Base-by-base conservation (phyloP, 2,113 vertebrate species). In the Bambusicola thoracicus region DNA sequence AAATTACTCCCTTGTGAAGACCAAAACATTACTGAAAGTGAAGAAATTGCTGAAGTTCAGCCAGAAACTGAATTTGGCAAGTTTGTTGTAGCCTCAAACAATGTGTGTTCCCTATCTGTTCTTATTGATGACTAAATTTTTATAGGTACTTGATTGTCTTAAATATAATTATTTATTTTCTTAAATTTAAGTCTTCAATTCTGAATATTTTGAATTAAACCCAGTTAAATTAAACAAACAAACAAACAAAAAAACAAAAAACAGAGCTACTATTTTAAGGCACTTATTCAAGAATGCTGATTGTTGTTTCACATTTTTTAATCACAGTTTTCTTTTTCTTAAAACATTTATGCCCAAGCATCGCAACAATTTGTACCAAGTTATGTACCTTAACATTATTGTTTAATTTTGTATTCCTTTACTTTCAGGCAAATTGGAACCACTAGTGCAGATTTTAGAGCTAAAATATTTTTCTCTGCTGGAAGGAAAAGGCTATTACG, bases 401-500 rank as follows among this genome's bases (percentile, higher is more conserved):
- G 17, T 82, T 95, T 88, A 76, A 87, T 87, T 81, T 83, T 77
- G 19, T 49, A 61, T 55, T n/a, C 18, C 78, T 70, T 86, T 92
- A 44, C 34, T 14, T 92, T 80, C 17, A 62, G 55, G 43, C 85
- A 80, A 48, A 66, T 44, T 87, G n/a, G 55, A 93, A 84, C 8
- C 61, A 19, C n/a, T 38, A 59, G n/a, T 61, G 19, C 36, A 66
- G 46, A 78, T 96, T 94, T 89, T 53, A 61, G 22, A 20, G 18
- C 36, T 91, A 34, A 87, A 87, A 94, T 92, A 77, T 85, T 95
- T 91, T 88, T 93, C 73, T 85, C 62, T 87, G 55, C 43, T 94
- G 78, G 89, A 92, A 80, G 59, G 55, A 93, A 46, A 38, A 85
- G 73, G 65, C 92, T 95, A 85, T 93, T 92, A 65, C 55, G 59